Evolutionary conservation across 2,113 vertebrate genomes (phyloP), one percentile per base, ranked within the genome.

Genomic region (Rhinolophus ferrumequinum): DNA sequence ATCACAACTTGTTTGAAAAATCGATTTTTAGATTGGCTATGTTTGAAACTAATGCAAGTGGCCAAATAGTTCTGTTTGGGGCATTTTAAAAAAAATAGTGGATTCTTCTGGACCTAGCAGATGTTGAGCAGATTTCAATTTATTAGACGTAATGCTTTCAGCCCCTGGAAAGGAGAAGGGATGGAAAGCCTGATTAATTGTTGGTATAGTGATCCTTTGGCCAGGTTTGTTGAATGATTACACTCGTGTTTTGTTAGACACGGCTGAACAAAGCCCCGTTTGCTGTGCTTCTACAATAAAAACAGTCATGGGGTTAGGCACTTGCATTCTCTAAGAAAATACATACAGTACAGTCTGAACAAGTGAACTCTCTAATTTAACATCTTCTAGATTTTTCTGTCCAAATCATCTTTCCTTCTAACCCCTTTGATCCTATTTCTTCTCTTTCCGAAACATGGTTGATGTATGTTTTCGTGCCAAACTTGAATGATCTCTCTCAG

Each of bases 281-380:
- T 16, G 2, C 77, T 62, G 26, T 73, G 84, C 21, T 18, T 82
- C 35, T 81, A 81, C 67, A 60, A 12, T 69, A 67, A 93, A 93
- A 66, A 38, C 33, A 76, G 47, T 56, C n/a, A 35, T 64, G 12
- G 10, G 38, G 28, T 88, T 84, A 69, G 75, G 47, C 72, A 88
- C 44, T 92, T 92, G 41, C 2, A 41, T 94, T 95, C 50, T 52
- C 72, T 67, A 86, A 44, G 38, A 76, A 89, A 83, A 90, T 73
- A 24, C 35, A 38, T 73, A 38, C 41, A 62, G 60, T 72, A 11
- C 12, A 67, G 21, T 41, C 13, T 15, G 54, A 95, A 82, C 60
- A 92, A 96, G 64, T 44, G 54, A 77, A 76, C 90, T 50, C 64
- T 90, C 66, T 95, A 62, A 76, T 94, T 79, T 92, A 90, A 84